Conservation (phyloP, 2,888 invertebrate species). For the Eilema griseolum region DNA sequence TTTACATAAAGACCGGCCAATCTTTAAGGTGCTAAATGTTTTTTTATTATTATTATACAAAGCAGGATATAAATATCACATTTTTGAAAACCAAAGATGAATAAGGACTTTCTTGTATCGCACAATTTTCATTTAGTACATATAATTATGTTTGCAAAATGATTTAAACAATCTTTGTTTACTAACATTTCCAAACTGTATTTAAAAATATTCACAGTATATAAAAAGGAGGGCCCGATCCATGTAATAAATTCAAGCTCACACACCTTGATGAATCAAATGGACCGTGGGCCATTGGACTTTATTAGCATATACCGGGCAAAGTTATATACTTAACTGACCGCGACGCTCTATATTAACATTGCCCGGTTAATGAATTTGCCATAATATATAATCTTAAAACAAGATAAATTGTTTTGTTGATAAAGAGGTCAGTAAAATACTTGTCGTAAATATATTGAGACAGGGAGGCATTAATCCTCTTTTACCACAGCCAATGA, state of each 20-base stretch:
- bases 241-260: too few species aligned
- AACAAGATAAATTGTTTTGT: background rate
- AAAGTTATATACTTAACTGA: too few species aligned
- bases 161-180: background rate
- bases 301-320: too few species aligned
- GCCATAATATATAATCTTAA: too few species aligned
- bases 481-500: background rate
- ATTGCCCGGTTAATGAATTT: too few species aligned
- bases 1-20: slow-evolving; percentile 28
- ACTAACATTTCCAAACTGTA: background rate
- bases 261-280: too few species aligned
- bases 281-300: too few species aligned
- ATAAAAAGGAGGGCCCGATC: too few species aligned
- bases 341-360: too few species aligned
- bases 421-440: background rate
- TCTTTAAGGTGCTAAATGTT: slow-evolving; percentile 55
- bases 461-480: background rate
- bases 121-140: background rate
- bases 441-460: background rate
- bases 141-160: too few species aligned
- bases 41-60: slow-evolving; percentile 34
- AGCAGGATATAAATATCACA: slow-evolving; percentile 17
- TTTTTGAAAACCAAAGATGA: slow-evolving; percentile 40
- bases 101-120: background rate
- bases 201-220: too few species aligned